Evolutionary conservation across 2,797 vertebrate genomes (phyloP).

Genomic region (Pantherophis alleghaniensis): DNA sequence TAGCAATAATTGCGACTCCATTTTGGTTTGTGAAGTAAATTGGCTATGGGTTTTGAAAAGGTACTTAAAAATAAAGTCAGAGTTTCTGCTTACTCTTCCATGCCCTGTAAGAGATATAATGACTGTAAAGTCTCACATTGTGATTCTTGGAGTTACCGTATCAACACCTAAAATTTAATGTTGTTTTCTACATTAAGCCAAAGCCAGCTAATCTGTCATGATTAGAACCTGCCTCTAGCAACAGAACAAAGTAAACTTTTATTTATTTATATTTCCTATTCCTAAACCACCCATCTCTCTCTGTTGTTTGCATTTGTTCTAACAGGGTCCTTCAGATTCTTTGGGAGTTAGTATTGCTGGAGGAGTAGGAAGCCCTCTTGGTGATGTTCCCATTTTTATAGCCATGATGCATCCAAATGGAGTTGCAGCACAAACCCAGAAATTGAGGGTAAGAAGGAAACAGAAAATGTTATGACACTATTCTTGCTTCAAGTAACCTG

Average conservation of each 20-base stretch:
- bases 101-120: too few relatives aligned
- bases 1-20: not conserved
- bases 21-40: not conserved
- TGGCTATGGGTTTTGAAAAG: not conserved
- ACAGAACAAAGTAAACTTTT: not conserved
- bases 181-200: not conserved
- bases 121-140: not conserved
- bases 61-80: not conserved
- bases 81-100: not conserved
- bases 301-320: conserved; percentile 20
- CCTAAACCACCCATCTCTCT: not conserved
- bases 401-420: conserved; percentile 97
- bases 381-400: conserved; percentile 95
- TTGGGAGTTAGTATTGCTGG: conserved; percentile 95
- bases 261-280: not conserved
- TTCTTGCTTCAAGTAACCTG: not conserved
- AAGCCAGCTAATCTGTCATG: not conserved
- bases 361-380: conserved; percentile 92
- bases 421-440: conserved; percentile 92
- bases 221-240: not conserved
- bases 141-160: not conserved
- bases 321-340: conserved; percentile 83
- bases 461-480: not conserved
- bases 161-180: not conserved
- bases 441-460: conserved; percentile 80